Base-by-base conservation (phyloP, 2,113 vertebrate genomes). In the Oenanthe melanoleuca region DNA sequence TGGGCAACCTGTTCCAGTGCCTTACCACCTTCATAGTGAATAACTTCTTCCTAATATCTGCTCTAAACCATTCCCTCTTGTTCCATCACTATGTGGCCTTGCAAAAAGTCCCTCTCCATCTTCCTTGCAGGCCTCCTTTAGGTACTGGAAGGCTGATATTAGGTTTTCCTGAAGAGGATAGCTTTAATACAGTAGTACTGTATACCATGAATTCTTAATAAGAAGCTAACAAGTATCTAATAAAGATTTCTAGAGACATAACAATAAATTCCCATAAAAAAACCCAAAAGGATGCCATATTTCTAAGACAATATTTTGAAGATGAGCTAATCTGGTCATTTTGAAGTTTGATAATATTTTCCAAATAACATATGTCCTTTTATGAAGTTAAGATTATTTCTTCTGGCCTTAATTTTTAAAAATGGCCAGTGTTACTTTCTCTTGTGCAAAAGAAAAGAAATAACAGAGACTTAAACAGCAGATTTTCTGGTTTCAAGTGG, bases 401-500 rank as follows among this genome's bases (percentile, higher is more conserved):
- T 55, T 49, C 29, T 77, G 26, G 55, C 24, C 14, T 37, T 69
- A 26, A 38, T 69, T 75, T 77, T 5, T 61, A 34, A 55, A 78
- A 59, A 37, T 14, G 16, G 33, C 23, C 40, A 37, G 17, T 42
- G 21, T 29, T 67, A 29, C 73, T 65, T 82, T 86, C 52, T 59
- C 3, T 42, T 40, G 17, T 45, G 19, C 38, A 55, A 65, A 73
- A 59, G 38, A 34, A 67, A 49, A 24, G 29, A 79, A 88, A 50
- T 37, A 56, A 45, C 40, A 87, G 45, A 79, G 24, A 74, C 53
- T 82, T 80, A 55, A 86, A 66, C 50, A 59, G 55, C 26, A 69
- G 10, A 38, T 63, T 77, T 77, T 83, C 55, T 83, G 33, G 14
- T 73, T 91, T 80, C 45, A 92, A 86, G 42, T 77, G 56, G 55